Base-by-base conservation (phyloP, 2,888 invertebrate species). In the Nymphalis c-album region DNA sequence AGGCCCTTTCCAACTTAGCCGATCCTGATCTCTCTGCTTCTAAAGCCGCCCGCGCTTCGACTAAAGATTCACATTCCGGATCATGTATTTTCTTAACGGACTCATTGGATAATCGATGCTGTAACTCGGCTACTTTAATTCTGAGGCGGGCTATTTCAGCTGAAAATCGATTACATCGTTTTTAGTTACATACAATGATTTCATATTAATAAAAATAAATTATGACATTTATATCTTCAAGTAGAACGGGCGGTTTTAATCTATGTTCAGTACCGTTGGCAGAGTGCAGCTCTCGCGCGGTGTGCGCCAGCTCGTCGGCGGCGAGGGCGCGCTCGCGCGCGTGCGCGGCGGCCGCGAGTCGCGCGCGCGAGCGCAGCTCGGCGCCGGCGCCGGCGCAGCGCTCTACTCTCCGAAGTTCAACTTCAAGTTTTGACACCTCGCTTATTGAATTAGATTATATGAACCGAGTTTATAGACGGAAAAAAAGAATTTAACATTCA, bases 301-400 rank as follows among this genome's bases (percentile, higher is more conserved):
- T 80, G 67, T 90, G 88, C 48, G 84, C 85, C 68, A 88, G 75
- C 64, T 91, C 91, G 1, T 82, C 85, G 10, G 84, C 78, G 2
- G 85, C 80, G n/a, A 88, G 80, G 6, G 87, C 84, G n/a, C 87
- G 74, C 63, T 90, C 91, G 5, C 91, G 82, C n/a, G 85, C 82
- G 64, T 91, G 88, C 20, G 90, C 91, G 0, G 88, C 86, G 48
- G 90, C 91, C 0, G 91, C 91, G n/a, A 91, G 76, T 0, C 91
- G 83, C 5, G 91, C 91, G 2, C 92, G 85, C 71, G 87, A 87
- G 0, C 91, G 82, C 57, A 92, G 76, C 74, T 90, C 90, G 0
- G 83, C 75, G 1, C 91, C 91, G 10, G 85, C 88, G 64, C 83
- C 77, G 2, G 87, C 90, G 69, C 87, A 82, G 10, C 82, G 80